A percentile compares a stretch with the other conserved stretches of the same genome.
Conservation (phyloP, 2,113 vertebrate genomes). For the Brachirus orientalis region DNA sequence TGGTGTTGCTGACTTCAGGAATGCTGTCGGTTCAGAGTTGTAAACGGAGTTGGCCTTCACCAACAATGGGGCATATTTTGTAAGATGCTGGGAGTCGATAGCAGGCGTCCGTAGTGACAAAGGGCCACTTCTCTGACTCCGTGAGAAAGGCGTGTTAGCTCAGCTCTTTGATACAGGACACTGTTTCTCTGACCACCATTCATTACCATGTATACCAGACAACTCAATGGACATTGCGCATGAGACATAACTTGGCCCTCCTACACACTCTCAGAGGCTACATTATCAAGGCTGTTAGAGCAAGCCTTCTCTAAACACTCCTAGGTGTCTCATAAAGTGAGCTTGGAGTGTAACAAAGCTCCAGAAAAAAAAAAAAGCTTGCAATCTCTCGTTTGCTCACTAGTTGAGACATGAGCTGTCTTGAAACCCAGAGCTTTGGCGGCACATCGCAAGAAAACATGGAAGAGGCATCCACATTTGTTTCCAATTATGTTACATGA, state of each 20-base stretch:
- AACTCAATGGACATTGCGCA: constrained; percentile 91
- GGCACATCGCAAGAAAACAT: constrained; percentile 65
- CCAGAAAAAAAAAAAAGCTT: constrained; percentile 4
- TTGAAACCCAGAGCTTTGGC: constrained; percentile 47
- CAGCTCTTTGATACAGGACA: constrained; percentile 84
- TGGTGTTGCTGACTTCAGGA: constrained; percentile 65
- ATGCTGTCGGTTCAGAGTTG: constrained; percentile 71
- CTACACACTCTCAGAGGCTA: constrained; percentile 67
- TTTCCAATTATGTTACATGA: constrained; percentile 84
- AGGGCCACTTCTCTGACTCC: constrained; percentile 80
- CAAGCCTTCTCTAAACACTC: constrained; percentile 54
- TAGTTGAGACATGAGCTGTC: constrained; percentile 41
- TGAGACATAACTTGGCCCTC: constrained; percentile 90
- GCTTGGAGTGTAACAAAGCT: constrained; percentile 6
- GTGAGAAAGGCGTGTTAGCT: constrained; percentile 92
- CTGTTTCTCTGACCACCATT: constrained; percentile 92
- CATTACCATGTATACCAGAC: constrained; percentile 91
- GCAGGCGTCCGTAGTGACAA: constrained; percentile 79
- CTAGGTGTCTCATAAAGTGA: constrained; percentile 60
- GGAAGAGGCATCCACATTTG: constrained; percentile 76
- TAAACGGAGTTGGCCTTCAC: constrained; percentile 78
- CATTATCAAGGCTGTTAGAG: constrained; percentile 45
- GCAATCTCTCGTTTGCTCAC: constrained; percentile 20
- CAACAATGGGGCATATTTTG: constrained; percentile 83
- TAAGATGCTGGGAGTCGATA: constrained; percentile 75